Evolutionary conservation across 2,888 invertebrate genomes (phyloP), one percentile per base, ranked within the genome.

Genomic region (Heliconius hortense): DNA sequence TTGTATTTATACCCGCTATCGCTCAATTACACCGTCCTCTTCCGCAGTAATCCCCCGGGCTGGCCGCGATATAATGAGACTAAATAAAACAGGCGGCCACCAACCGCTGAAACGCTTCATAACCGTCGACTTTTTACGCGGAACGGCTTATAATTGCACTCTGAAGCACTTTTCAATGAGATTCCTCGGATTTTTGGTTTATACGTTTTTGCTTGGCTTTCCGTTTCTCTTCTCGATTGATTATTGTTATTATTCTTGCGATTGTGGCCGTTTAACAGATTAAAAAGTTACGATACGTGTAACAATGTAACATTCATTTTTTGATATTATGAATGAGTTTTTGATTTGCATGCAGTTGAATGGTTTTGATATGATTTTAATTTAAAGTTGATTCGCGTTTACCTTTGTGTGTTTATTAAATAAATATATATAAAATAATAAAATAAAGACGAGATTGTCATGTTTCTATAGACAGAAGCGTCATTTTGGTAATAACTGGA

Each of bases 1-100:
- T 43, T 39, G 43, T 71, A 62, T 39, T 70, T 60, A 60, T 71
- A 66, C 28, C 39, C 79, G 78, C 79, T 70, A 48, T 59, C 71
- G 72, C 74, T 67, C 72, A 72, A 67, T 69, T 68, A 60, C 69
- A 35, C 59, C 68, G 39, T 53, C 64, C 72, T 60, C 62, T 43
- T 56, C 62, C 31, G 56, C 39, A 77, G 77, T 76, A 76, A 77
- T 77, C 78, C 76, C 74, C 67, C 74, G 71, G 77, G 73, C 74
- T 74, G 78, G 77, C 79, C 77, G 75, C 78, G 79, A 79, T 79
- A 78, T 82, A 81, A 82, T 81, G 79, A 80, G 81, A 79, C 81
- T 74, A 81, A 82, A 82, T 80, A 82, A 81, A 81, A 79, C 81
- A 76, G 76, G 74, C 76, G 76, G 73, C 77, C 77, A 73, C 77